A percentile compares a stretch with the other conserved stretches of the same genome.
These are phyloP conservation scores for Willisornis vidua DNA, from an alignment of 2,113 vertebrate genomes.

Conservation along the genomic window DNA sequence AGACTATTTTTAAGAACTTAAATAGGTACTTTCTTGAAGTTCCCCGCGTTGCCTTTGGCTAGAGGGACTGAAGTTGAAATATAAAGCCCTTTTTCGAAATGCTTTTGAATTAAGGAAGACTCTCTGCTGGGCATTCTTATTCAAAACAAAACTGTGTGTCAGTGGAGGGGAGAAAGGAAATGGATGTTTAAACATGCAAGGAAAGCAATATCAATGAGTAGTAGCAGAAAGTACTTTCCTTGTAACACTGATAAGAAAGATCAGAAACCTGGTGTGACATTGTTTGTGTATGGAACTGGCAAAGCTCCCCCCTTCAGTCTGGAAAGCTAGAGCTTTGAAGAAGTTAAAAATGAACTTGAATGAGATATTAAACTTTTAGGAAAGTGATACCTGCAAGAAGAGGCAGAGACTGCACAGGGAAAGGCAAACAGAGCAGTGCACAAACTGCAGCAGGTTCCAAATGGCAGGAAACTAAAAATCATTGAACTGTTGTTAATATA, in stretches of 20 bases:
- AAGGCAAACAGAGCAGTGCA: not conserved
- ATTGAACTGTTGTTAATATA: not conserved
- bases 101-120: slow-evolving; percentile 9
- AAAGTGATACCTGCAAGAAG: not conserved
- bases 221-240: not conserved
- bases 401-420: not conserved
- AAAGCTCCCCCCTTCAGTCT: not conserved
- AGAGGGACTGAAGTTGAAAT: not conserved
- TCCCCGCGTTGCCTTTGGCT: not conserved
- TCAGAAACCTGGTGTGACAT: not conserved
- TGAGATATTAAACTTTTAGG: not conserved
- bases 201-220: not conserved
- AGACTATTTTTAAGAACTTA: not conserved
- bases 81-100: not conserved
- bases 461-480: not conserved
- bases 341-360: not conserved
- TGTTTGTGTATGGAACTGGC: not conserved
- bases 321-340: not conserved
- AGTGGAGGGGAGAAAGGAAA: not conserved
- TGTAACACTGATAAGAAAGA: not conserved
- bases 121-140: not conserved
- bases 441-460: not conserved
- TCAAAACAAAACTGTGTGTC: not conserved
- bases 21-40: not conserved
- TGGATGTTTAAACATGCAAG: not conserved